Evolutionary conservation across 2,113 vertebrate genomes (phyloP), one percentile per base, ranked within the genome.

Genomic region (Nycticorax nycticorax): DNA sequence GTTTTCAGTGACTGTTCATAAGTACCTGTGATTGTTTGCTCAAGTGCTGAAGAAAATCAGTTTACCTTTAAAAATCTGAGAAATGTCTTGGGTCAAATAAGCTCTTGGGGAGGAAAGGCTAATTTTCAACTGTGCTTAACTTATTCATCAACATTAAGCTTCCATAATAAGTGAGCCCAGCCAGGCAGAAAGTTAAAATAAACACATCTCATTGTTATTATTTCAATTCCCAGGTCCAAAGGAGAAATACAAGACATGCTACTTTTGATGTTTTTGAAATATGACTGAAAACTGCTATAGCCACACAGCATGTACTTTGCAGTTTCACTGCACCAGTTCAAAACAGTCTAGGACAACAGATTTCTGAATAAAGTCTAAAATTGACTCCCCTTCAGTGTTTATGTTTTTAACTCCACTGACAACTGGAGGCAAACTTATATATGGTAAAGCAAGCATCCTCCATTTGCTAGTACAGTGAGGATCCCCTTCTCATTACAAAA

Each of bases 121-220:
- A 93, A 95, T 79, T 97, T 95, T 93, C 60, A 91, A 56, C 75
- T 69, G 76, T 97, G 50, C 69, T 94, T 92, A 96, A 95, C 79
- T 43, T 93, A 94, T 89, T 97, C 63, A 94, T 96, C 90, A 97
- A 72, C 91, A 95, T 75, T 95, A 97, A 95, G 53, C 62, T 93
- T 85, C 63, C 43, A 15, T 43, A 97, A 91, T 94, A 96, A 94
- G 77, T 89, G 88, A 95, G 73, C 8, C 57, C 67, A 92, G 50
- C 17, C 32, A 82, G 69, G 60, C 59, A 92, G 52, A 95, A 96
- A 62, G 75, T 41, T 82, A 52, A 92, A 96, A 94, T 87, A 52
- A 88, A 55, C 39, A 89, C 53, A 85, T 86, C 55, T 91, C 71
- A 89, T 77, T 55, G 60, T 92, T 91, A 92, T 59, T 67, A 82